Percentiles rank a stretch among this genome's conserved stretches.
Evolutionary conservation across 2,797 vertebrate genomes (phyloP).

Genomic region (Mus caroli): DNA sequence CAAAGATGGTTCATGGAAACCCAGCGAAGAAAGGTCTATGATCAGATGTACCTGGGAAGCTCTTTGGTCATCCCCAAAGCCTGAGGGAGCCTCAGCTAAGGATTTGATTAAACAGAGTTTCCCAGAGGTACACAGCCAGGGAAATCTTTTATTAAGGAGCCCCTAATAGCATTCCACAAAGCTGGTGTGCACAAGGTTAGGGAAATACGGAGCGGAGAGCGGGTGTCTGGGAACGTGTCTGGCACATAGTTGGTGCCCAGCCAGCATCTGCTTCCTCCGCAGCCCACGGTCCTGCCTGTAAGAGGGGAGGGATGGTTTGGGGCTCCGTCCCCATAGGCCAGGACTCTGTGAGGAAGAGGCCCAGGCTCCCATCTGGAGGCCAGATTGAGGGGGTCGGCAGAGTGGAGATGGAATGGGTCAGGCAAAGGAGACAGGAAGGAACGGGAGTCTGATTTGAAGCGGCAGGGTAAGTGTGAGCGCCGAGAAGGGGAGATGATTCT

Average conservation of each 20-base stretch:
- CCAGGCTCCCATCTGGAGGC: constrained; percentile 82
- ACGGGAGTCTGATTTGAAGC: neutral
- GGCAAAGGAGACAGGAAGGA: constrained; percentile 55
- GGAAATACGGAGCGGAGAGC: constrained; percentile 75
- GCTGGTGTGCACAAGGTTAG: constrained; percentile 67
- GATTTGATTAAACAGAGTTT: constrained; percentile 66
- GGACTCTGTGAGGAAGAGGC: constrained; percentile 67
- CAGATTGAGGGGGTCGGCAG: constrained; percentile 75
- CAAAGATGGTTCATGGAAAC: neutral
- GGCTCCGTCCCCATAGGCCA: constrained; percentile 59
- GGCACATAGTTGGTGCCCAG: constrained; percentile 82
- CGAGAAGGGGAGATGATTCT: neutral
- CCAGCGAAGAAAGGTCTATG: neutral
- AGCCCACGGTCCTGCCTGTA: constrained; percentile 74
- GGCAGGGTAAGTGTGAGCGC: neutral
- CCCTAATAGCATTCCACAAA: constrained; percentile 80
- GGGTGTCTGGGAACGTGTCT: constrained; percentile 82
- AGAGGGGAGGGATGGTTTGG: constrained; percentile 58
- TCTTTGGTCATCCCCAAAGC: constrained; percentile 16
- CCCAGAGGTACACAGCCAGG: constrained; percentile 76
- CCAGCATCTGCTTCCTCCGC: constrained; percentile 80
- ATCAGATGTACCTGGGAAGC: neutral
- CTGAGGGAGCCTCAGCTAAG: neutral
- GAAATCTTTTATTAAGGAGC: constrained; percentile 79
- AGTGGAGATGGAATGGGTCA: constrained; percentile 68